phyloP scores from a whole-genome alignment of 2,888 invertebrate species.

The Xanthia togata region DNA sequence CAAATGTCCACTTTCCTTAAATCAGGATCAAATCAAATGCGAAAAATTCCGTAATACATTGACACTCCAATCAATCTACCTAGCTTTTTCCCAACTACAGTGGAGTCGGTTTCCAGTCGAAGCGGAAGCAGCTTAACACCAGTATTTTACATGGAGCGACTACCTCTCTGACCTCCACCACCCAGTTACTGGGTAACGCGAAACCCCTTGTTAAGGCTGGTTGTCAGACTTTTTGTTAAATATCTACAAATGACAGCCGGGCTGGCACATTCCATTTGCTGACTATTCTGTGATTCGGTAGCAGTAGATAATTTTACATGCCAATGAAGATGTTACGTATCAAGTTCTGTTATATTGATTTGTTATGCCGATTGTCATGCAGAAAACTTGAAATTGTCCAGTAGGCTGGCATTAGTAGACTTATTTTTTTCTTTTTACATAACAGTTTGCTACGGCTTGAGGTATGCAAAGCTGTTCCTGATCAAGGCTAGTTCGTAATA shows the following conservation, averaged over 20 bases:
- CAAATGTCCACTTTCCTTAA: background rate
- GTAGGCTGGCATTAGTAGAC: conserved; percentile 14
- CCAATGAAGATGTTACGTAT: conserved; percentile 37
- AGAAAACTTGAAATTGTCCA: conserved; percentile 38
- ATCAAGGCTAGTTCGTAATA: background rate
- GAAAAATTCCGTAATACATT: background rate
- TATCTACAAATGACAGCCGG: too few species aligned
- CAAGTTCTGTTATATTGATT: conserved; percentile 41
- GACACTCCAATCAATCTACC: background rate
- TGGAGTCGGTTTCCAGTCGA: too few species aligned
- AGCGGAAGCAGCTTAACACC: background rate
- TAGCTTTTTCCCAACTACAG: too few species aligned
- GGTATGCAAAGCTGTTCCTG: background rate
- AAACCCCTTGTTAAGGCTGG: background rate
- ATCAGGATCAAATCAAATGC: too few species aligned
- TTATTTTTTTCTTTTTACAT: background rate
- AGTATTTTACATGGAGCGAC: background rate
- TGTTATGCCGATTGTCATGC: conserved; percentile 25
- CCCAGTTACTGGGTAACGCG: background rate
- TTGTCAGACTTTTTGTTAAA: background rate
- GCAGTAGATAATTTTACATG: conserved; percentile 22
- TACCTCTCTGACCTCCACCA: background rate
- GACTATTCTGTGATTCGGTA: conserved; percentile 4
- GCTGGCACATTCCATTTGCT: conserved; percentile 19
- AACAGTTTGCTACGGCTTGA: background rate